These are phyloP conservation scores for Xylocopa sonorina DNA, from an alignment of 1,140 invertebrate genomes.

Conservation along the genomic window DNA sequence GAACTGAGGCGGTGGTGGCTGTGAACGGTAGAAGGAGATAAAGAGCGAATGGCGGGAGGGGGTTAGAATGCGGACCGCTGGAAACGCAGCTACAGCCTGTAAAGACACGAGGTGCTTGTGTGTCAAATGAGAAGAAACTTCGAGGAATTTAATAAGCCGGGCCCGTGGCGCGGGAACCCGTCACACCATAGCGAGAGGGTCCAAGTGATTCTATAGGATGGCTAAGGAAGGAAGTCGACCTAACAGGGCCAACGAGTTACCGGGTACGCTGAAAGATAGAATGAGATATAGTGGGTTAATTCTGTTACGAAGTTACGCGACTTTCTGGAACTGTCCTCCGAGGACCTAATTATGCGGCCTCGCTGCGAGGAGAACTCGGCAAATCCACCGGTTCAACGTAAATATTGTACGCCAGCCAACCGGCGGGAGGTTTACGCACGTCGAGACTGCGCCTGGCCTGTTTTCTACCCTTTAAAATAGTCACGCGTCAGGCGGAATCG, in stretches of 20 bases:
- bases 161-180: slow-evolving; percentile 22
- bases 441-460: background rate
- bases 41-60: background rate
- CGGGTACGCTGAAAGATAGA: slow-evolving; percentile 23
- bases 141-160: slow-evolving; percentile 71
- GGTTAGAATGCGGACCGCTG: background rate
- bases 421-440: slow-evolving; percentile 8
- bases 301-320: slow-evolving; percentile 41
- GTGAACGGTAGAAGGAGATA: background rate
- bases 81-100: slow-evolving; percentile 51
- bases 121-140: slow-evolving; percentile 63
- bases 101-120: slow-evolving; percentile 38
- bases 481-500: slow-evolving; percentile 9
- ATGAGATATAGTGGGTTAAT: slow-evolving; percentile 38
- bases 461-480: slow-evolving; percentile 8
- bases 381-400: slow-evolving; percentile 37
- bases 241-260: background rate
- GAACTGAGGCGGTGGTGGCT: background rate
- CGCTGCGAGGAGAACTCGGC: slow-evolving; percentile 19
- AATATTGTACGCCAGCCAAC: slow-evolving; percentile 27
- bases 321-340: slow-evolving; percentile 42
- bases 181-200: background rate
- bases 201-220: slow-evolving; percentile 13
- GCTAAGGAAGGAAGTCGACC: background rate
- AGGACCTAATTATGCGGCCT: slow-evolving; percentile 56